Evolutionary conservation across 2,797 vertebrate genomes (phyloP), one percentile per base, ranked within the genome.

Genomic region (Chelon auratus): DNA sequence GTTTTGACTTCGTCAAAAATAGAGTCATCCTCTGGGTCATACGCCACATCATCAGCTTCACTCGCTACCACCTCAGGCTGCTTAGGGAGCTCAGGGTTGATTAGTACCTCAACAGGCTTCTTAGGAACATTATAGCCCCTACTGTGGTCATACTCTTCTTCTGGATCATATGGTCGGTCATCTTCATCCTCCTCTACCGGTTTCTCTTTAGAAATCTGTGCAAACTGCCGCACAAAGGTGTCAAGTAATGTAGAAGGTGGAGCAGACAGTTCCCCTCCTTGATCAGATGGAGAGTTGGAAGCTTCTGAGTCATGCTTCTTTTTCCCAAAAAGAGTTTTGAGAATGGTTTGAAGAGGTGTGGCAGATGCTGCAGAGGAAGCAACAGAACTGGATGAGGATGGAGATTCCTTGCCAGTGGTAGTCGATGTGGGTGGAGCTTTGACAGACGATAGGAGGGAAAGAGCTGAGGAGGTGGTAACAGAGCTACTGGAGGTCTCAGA

Each of bases 11-110:
- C 97, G 54, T 99, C 97, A 81, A 99, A 91, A 68, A 99, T 97
- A 0, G 97, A 97, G 90, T 99, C 97, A 64, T 99, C 98, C 77
- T 99, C 98, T 2, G 97, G 98, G 82, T 99, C 98, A 0, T 99
- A 99, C 0, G 97, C 98, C 62, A 98, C 95, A 77, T 99, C 97
- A 78, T 99, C 97, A 20, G 93, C 93, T 73, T 92, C 89, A 67
- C 47, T 68, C 7, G 7, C 39, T 39, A 26, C 68, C 9, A 60
- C 10, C 40, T 92, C 95, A 0, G 90, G 56, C 8, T 81, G 83
- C 53, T 92, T 94, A n/a, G 92, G 87, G 9, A 72, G 14, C 1
- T 87, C 89, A 0, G 87, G 91, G 7, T 74, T 88, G n/a, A 81
- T 92, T 9, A 92, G 80, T 3, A 77, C 73, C 17, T 94, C 93